phyloP scores from a whole-genome alignment of 1,140 invertebrate genomes.

The Drosophila nannoptera region DNA sequence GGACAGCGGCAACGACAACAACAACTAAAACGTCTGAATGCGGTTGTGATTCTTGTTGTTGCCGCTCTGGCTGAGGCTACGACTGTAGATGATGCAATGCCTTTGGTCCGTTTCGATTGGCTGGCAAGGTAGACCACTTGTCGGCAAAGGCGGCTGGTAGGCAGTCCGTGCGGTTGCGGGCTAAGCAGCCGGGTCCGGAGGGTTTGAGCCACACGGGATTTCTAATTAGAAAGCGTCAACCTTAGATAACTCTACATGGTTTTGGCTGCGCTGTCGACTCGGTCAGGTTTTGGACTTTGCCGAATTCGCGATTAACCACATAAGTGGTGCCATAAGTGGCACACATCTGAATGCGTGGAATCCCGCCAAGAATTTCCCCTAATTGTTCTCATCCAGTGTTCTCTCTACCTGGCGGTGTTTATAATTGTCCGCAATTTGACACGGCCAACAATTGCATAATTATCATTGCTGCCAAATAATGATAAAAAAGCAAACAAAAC shows the following conservation, averaged over 20 bases:
- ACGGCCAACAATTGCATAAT: slow-evolving; percentile 38
- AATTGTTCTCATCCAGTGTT: slow-evolving; percentile 53
- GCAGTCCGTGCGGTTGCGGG: neutral
- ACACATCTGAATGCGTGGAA: slow-evolving; percentile 11
- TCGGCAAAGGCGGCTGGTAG: slow-evolving; percentile 53
- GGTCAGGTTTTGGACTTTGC: slow-evolving; percentile 4
- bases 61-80: slow-evolving; percentile 32
- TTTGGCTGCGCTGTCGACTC: slow-evolving; percentile 11
- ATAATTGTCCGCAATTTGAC: slow-evolving; percentile 28
- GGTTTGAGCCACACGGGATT: slow-evolving; percentile 34
- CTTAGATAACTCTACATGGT: slow-evolving; percentile 47
- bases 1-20: slow-evolving; percentile 28
- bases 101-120: slow-evolving; percentile 32
- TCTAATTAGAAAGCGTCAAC: slow-evolving; percentile 51
- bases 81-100: slow-evolving; percentile 54
- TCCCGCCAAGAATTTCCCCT: slow-evolving; percentile 54
- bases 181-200: slow-evolving; percentile 17
- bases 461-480: slow-evolving; percentile 44
- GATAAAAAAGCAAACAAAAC: slow-evolving; percentile 37
- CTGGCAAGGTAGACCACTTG: slow-evolving; percentile 71
- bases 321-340: slow-evolving; percentile 34
- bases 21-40: slow-evolving; percentile 33
- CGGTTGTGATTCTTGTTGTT: slow-evolving; percentile 57
- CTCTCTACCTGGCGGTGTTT: slow-evolving; percentile 11
- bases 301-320: slow-evolving; percentile 56